A percentile compares a stretch with the other conserved stretches of the same genome.
phyloP scores from a whole-genome alignment of 2,113 vertebrate species.

The Ammodytes marinus region DNA sequence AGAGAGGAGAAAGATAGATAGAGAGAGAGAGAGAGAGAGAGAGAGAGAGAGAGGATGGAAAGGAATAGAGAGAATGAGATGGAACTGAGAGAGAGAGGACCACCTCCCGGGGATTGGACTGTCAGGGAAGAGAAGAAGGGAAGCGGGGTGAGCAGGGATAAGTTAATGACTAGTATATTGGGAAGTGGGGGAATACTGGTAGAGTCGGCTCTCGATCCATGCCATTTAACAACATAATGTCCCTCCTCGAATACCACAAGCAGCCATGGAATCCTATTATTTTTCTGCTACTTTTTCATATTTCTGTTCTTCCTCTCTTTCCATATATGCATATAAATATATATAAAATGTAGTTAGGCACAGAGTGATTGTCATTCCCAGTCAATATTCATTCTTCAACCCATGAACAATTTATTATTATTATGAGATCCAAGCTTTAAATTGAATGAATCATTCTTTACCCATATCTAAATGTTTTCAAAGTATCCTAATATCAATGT shows the following conservation, averaged over 20 bases:
- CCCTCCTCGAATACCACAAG: slow-evolving; percentile 3
- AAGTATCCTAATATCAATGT: background rate
- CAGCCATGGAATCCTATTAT: slow-evolving; percentile 1
- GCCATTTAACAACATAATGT: slow-evolving; percentile 38
- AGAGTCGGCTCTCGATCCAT: slow-evolving; percentile 11
- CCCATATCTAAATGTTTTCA: background rate
- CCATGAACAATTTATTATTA: too few species aligned
- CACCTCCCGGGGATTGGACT: slow-evolving; percentile 46
- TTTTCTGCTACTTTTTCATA: background rate
- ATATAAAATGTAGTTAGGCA: too few species aligned
- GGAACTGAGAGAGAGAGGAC: slow-evolving; percentile 19
- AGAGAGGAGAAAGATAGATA: background rate
- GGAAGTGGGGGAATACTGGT: slow-evolving; percentile 15
- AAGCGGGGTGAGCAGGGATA: slow-evolving; percentile 21
- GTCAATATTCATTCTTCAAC: background rate
- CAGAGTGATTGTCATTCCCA: background rate
- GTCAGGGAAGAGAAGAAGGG: slow-evolving; percentile 35
- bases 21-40: background rate
- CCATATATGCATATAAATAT: background rate
- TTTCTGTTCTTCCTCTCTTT: background rate
- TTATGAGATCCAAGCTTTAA: background rate
- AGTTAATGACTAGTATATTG: slow-evolving; percentile 32
- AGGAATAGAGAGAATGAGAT: slow-evolving; percentile 18
- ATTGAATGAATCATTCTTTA: background rate
- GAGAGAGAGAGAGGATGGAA: slow-evolving; percentile 21